A percentile compares a stretch with the other conserved stretches of the same genome.
These are phyloP conservation scores for Hydrotaea diabolus DNA, from an alignment of 2,888 invertebrate species.

Conservation along the genomic window DNA sequence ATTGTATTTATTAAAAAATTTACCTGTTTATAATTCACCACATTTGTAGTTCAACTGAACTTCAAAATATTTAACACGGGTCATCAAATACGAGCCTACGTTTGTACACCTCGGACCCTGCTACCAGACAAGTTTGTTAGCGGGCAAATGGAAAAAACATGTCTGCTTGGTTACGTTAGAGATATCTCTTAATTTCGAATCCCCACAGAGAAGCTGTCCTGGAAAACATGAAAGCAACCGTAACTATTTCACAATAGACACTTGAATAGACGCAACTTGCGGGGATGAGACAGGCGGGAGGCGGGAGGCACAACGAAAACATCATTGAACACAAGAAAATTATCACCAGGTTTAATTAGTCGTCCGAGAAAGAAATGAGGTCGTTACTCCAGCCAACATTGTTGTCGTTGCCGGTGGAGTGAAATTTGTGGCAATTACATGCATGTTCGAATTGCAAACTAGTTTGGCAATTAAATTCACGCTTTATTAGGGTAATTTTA, in stretches of 20 bases:
- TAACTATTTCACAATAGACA: constrained; percentile 27
- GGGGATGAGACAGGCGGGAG: no score
- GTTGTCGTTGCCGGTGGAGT: neutral
- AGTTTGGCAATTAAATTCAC: no score
- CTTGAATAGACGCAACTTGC: neutral
- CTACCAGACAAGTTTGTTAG: neutral
- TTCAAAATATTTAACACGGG: no score
- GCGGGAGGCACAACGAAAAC: neutral
- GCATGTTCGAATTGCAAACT: neutral
- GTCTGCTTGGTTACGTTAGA: constrained; percentile 33
- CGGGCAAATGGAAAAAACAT: constrained; percentile 26
- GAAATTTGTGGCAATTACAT: neutral
- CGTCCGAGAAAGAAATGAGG: neutral
- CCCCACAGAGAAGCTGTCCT: constrained; percentile 19
- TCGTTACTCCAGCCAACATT: constrained; percentile 2
- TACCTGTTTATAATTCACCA: no score
- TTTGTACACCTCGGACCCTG: neutral
- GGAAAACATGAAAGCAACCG: constrained; percentile 54
- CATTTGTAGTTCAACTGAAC: no score
- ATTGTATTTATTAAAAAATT: no score
- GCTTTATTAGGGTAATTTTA: no score
- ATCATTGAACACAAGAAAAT: neutral
- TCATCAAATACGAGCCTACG: no score
- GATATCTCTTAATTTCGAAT: constrained; percentile 43
- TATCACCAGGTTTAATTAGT: constrained; percentile 8